Evolutionary conservation across 1,140 invertebrate genomes (phyloP).

Genomic region (Psix sp.): DNA sequence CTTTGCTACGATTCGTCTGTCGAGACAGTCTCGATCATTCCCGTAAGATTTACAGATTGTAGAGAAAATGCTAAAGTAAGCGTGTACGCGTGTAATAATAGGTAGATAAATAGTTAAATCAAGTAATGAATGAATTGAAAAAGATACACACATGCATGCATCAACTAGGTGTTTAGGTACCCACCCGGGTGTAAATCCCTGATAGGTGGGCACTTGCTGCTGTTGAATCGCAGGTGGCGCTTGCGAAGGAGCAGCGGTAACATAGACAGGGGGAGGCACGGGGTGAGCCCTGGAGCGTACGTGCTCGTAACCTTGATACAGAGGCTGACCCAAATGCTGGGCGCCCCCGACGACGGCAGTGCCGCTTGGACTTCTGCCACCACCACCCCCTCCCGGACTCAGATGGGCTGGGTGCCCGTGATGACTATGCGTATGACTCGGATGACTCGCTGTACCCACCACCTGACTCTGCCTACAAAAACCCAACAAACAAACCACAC

Average conservation of each 20-base stretch:
- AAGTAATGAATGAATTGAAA: conserved; percentile 58
- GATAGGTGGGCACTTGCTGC: conserved; percentile 76
- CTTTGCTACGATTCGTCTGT: no score
- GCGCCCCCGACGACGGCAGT: conserved; percentile 68
- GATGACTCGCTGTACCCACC: conserved; percentile 71
- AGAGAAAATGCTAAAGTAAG: no score
- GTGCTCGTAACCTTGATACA: conserved; percentile 75
- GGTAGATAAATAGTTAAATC: not conserved
- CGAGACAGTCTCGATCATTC: no score
- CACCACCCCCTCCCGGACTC: conserved; percentile 71
- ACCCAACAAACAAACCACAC: conserved; percentile 65
- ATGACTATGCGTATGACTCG: conserved; percentile 73
- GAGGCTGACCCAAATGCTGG: conserved; percentile 75
- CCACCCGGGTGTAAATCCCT: conserved; percentile 78
- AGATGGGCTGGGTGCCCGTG: conserved; percentile 72
- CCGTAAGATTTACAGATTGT: no score
- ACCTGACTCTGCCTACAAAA: conserved; percentile 75
- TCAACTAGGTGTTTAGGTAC: conserved; percentile 77
- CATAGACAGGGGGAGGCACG: conserved; percentile 74
- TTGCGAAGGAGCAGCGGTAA: conserved; percentile 73
- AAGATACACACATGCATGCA: conserved; percentile 77
- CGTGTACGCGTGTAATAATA: no score
- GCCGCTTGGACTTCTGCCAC: conserved; percentile 71
- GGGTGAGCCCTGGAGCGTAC: conserved; percentile 73
- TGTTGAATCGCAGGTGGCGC: conserved; percentile 73